Conservation (phyloP, 2,888 invertebrate genomes). For the Sepioteuthis lessoniana region DNA sequence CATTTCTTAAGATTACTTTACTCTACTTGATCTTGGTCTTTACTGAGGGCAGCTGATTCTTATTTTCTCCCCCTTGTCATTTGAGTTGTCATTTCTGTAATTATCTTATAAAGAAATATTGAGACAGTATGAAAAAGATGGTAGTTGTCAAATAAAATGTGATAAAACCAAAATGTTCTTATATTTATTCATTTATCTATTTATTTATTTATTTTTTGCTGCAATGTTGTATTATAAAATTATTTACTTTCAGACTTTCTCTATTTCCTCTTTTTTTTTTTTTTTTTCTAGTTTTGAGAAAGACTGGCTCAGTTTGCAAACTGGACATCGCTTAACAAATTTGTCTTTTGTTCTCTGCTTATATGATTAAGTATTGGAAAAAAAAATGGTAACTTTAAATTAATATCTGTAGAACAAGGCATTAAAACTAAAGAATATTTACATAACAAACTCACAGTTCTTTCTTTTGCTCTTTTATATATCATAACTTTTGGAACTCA, state of each 20-base stretch:
- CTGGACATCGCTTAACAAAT: too few relatives aligned
- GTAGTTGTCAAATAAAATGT: not conserved
- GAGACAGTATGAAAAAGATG: not conserved
- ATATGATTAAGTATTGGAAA: too few relatives aligned
- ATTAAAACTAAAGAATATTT: too few relatives aligned
- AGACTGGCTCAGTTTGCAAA: not conserved
- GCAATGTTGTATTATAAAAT: too few relatives aligned
- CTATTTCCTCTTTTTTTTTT: too few relatives aligned
- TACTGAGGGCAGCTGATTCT: not conserved
- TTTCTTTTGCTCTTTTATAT: too few relatives aligned
- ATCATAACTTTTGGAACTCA: too few relatives aligned
- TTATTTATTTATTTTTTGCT: not conserved
- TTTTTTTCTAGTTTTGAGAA: not conserved
- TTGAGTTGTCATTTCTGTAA: not conserved
- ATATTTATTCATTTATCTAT: not conserved
- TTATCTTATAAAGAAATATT: not conserved
- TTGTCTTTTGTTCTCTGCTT: too few relatives aligned
- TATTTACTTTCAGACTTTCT: not conserved
- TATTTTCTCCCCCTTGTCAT: not conserved
- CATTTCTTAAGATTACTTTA: not conserved
- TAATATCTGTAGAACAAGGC: too few relatives aligned
- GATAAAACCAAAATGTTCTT: not conserved
- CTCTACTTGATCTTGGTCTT: not conserved
- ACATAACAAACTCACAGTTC: too few relatives aligned
- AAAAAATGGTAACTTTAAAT: too few relatives aligned